Base-by-base conservation (phyloP, 2,113 vertebrate species). In the Geococcyx californianus region DNA sequence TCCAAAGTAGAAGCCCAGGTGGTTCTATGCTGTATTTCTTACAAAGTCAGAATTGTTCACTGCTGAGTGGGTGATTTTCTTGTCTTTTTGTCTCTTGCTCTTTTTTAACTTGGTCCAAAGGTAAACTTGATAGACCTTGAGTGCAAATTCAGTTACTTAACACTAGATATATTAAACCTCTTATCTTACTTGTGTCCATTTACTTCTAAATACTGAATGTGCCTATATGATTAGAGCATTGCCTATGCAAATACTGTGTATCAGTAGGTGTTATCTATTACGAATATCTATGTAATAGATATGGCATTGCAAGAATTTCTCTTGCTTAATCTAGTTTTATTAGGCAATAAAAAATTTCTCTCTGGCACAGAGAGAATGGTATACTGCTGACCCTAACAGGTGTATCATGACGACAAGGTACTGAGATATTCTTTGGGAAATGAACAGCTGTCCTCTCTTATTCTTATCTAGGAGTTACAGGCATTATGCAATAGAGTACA, bases 271-370 rank as follows among this genome's bases (percentile, higher is more conserved):
- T 88, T 93, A 82, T 87, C 87, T 94, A 31, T 84, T 90, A 86
- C 1, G 28, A 90, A 84, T 52, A 64, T 38, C 64, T 74, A 56
- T 79, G 87, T 80, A 94, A 52, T n/a, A 84, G 63, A 36, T 7
- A 79, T 59, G 69, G 78, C 68, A 90, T 77, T 92, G 54, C 93
- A 94, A 90, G 67, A 92, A 80, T 87, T 91, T 93, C 38, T 70
- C 90, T 97, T 96, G 84, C 92, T 66, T 64, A 87, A 95, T 91
- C 88, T 89, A 70, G 77, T 67, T 93, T 96, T 91, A 97, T 97
- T 95, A 91, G 84, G 93, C 83, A 97, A 97, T 96, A 94, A 95
- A 95, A 89, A 66, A 77, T 40, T 85, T 81, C 84, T 87, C 55
- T 75, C 45, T 87, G 56, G 44, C 69, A 93, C 47, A 63, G 40